Conservation (phyloP, 2,888 invertebrate species). For the Stenoptilia bipunctidactyla region DNA sequence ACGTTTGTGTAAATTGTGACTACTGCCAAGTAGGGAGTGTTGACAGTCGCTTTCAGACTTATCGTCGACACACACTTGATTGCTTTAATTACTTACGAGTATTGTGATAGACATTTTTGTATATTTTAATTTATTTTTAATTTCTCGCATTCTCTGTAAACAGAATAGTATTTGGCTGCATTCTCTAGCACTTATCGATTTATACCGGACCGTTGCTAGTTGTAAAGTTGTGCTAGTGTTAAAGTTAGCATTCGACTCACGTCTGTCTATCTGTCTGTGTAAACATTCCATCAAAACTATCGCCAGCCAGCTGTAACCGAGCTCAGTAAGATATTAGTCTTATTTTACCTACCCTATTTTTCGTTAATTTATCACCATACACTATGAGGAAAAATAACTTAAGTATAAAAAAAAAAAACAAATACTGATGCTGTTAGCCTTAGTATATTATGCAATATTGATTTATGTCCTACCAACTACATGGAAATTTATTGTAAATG, state of each 20-base stretch:
- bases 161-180: slow-evolving; percentile 52
- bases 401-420: slow-evolving; percentile 21
- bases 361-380: slow-evolving; percentile 63
- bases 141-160: slow-evolving; percentile 59
- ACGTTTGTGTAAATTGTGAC: slow-evolving; percentile 32
- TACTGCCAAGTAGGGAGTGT: slow-evolving; percentile 44
- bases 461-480: slow-evolving; percentile 70
- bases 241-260: slow-evolving; percentile 27
- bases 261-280: background rate
- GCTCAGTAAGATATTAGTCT: slow-evolving; percentile 70
- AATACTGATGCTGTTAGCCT: slow-evolving; percentile 71
- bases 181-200: slow-evolving; percentile 42
- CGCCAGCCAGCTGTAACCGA: slow-evolving; percentile 28
- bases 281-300: slow-evolving; percentile 7
- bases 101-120: slow-evolving; percentile 72
- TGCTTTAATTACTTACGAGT: slow-evolving; percentile 72
- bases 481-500: slow-evolving; percentile 72
- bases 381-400: too few relatives aligned
- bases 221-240: slow-evolving; percentile 62
- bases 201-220: slow-evolving; percentile 50
- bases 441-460: slow-evolving; percentile 70
- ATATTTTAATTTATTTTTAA: slow-evolving; percentile 71
- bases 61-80: slow-evolving; percentile 51
- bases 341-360: slow-evolving; percentile 61
- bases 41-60: slow-evolving; percentile 8